Percentiles rank a stretch among this genome's conserved stretches.
These are phyloP conservation scores for Atta texana DNA, from an alignment of 1,140 invertebrate genomes.

Conservation along the genomic window DNA sequence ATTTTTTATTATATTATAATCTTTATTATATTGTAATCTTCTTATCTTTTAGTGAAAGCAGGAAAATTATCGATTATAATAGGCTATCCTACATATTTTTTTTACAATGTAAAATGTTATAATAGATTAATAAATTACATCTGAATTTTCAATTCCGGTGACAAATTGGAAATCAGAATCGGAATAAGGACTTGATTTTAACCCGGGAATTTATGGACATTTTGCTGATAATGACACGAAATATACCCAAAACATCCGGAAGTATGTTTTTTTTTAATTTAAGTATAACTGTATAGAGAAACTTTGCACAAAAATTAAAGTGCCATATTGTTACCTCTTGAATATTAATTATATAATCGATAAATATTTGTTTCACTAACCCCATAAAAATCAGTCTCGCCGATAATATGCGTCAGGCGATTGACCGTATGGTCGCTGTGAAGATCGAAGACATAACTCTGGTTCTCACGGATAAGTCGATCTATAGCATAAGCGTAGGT, in stretches of 20 bases:
- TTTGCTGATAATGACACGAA: no score
- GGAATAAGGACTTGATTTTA: no score
- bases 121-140: not conserved
- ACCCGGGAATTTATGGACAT: no score
- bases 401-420: conserved; percentile 87
- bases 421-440: conserved; percentile 82
- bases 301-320: no score
- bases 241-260: no score
- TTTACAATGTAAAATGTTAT: not conserved
- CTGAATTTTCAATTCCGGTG: no score
- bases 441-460: conserved; percentile 81
- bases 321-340: no score
- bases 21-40: no score
- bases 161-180: no score
- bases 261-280: no score
- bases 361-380: conserved; percentile 65
- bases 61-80: not conserved
- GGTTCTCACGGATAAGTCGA: conserved; percentile 87
- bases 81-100: not conserved
- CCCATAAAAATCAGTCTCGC: conserved; percentile 90
- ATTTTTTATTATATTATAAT: not conserved
- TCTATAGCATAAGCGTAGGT: conserved; percentile 92
- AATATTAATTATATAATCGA: not conserved
- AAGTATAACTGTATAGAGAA: no score
- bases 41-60: not conserved